Evolutionary conservation across 2,797 vertebrate species (phyloP).

Genomic region (Chaenodraco wilsoni): DNA sequence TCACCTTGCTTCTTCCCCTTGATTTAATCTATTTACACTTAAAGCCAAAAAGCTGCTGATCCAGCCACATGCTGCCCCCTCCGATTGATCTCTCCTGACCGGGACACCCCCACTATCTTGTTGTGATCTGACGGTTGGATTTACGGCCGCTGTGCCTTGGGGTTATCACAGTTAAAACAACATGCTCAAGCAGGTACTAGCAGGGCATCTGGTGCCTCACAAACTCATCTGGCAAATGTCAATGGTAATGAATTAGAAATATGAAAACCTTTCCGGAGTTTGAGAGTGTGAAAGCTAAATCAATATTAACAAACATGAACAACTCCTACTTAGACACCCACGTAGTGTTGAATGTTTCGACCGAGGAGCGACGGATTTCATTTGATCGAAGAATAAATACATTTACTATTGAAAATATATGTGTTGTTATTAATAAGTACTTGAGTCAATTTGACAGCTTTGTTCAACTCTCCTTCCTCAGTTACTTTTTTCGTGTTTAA

Average conservation of each 20-base stretch:
- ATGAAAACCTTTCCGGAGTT: neutral
- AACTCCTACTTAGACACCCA: neutral
- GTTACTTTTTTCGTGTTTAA: neutral
- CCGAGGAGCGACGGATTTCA: neutral
- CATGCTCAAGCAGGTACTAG: slow-evolving; percentile 6
- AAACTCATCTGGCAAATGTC: slow-evolving; percentile 12
- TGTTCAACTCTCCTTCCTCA: neutral
- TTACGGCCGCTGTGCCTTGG: slow-evolving; percentile 18
- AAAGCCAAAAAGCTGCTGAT: slow-evolving; percentile 75
- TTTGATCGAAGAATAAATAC: neutral
- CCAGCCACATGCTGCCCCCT: slow-evolving; percentile 58
- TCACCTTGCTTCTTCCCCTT: slow-evolving; percentile 35
- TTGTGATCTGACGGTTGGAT: slow-evolving; percentile 47
- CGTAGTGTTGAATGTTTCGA: neutral
- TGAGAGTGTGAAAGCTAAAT: slow-evolving; percentile 8
- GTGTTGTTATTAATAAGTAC: no score
- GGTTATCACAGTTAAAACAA: slow-evolving; percentile 1
- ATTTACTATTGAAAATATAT: neutral
- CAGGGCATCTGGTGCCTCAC: neutral
- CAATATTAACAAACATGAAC: slow-evolving; percentile 30
- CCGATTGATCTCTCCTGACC: slow-evolving; percentile 69
- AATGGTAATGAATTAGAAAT: slow-evolving; percentile 20
- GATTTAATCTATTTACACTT: slow-evolving; percentile 73
- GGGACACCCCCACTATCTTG: slow-evolving; percentile 18
- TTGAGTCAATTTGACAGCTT: neutral